Conservation (phyloP, 2,797 vertebrate genomes). For the Pygocentrus nattereri region DNA sequence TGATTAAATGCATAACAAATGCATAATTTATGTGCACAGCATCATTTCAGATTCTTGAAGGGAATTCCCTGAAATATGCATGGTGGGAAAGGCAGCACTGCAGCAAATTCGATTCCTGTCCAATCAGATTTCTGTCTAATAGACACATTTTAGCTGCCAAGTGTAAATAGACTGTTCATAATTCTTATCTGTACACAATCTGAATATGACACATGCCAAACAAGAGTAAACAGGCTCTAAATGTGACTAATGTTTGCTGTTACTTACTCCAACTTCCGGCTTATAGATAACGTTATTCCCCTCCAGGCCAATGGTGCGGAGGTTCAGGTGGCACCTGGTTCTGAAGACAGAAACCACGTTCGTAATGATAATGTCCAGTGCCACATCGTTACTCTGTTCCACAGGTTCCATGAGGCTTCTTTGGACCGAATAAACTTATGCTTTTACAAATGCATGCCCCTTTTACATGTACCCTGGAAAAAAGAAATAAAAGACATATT, state of each 20-base stretch:
- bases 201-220: neutral
- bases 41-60: too few relatives aligned
- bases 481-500: neutral
- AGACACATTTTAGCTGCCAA: neutral
- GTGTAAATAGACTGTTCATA: neutral
- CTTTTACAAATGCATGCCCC: constrained; percentile 64
- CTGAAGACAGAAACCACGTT: constrained; percentile 98
- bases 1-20: too few relatives aligned
- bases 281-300: constrained; percentile 98
- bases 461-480: constrained; percentile 29
- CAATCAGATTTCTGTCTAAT: too few relatives aligned
- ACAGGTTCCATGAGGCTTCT: constrained; percentile 85
- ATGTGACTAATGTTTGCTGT: neutral
- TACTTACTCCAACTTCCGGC: constrained; percentile 94
- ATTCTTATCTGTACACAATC: neutral
- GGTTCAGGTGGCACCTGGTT: constrained; percentile 98
- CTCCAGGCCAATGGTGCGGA: constrained; percentile 96
- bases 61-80: too few relatives aligned
- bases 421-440: constrained; percentile 46
- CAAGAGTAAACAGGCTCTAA: neutral
- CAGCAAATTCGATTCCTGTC: too few relatives aligned
- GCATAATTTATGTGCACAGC: too few relatives aligned
- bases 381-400: constrained; percentile 90
- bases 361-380: constrained; percentile 96
- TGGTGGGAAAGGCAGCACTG: too few relatives aligned